Conservation (phyloP, 1,140 invertebrate species). For the Papilio glaucus region DNA sequence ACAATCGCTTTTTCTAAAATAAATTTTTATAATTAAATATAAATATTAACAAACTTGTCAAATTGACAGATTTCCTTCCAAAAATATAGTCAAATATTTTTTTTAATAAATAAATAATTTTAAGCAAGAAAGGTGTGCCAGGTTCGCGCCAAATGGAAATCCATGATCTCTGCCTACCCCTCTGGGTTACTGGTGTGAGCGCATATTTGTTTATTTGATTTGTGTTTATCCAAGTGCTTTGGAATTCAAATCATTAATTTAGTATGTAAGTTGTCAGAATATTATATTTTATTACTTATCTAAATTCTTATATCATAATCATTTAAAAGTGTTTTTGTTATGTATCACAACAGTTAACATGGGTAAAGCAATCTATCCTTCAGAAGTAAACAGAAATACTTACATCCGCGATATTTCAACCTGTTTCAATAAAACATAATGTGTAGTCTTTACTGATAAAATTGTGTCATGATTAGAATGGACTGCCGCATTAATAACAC, state of each 20-base stretch:
- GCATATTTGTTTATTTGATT: no score
- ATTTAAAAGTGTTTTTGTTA: neutral
- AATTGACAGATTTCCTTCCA: no score
- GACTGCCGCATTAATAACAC: neutral
- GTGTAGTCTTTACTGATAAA: conserved; percentile 21
- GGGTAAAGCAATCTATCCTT: neutral
- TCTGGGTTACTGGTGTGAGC: no score
- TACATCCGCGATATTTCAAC: conserved; percentile 4
- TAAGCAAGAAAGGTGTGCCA: no score
- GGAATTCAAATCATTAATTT: neutral
- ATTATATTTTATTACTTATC: neutral
- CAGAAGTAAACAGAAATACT: conserved; percentile 7
- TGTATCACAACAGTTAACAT: neutral
- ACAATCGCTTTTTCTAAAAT: no score
- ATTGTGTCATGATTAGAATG: neutral
- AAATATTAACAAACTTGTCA: no score
- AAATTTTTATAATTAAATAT: no score
- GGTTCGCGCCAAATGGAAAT: no score
- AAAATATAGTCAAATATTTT: no score
- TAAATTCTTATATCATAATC: neutral
- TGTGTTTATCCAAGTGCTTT: neutral
- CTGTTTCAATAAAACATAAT: neutral
- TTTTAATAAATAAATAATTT: no score
- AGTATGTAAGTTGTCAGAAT: no score
- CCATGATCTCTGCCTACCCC: no score